Conservation (phyloP, 2,888 invertebrate species). For the Lasioglossum pauxillum region DNA sequence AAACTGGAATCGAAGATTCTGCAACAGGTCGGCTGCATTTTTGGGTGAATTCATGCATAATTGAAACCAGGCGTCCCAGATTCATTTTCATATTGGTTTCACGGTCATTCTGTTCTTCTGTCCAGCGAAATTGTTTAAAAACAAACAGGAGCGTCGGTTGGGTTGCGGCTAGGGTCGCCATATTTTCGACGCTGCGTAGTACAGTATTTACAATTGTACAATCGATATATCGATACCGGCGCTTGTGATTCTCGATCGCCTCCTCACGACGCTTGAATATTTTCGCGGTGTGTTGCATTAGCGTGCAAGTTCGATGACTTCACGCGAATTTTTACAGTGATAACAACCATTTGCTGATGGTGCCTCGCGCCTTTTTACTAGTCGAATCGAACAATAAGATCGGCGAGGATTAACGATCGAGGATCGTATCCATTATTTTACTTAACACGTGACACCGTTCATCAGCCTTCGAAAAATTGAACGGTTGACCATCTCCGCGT, state of each 20-base stretch:
- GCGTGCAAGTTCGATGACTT: neutral
- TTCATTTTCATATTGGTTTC: neutral
- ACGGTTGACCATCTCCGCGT: neutral
- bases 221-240: conserved; percentile 30
- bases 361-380: neutral
- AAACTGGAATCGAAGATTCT: neutral
- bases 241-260: conserved; percentile 17
- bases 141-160: too few species aligned
- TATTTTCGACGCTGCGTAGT: neutral
- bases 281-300: conserved; percentile 3
- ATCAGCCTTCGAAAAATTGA: neutral
- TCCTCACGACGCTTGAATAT: conserved; percentile 15
- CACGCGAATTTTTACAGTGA: too few species aligned
- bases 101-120: neutral
- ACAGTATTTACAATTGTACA: too few species aligned
- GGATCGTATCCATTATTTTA: neutral
- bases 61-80: neutral
- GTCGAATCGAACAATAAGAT: neutral
- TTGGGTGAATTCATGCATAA: neutral
- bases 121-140: neutral
- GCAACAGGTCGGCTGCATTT: neutral
- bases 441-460: neutral
- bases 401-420: neutral
- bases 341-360: neutral
- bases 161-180: neutral